Evolutionary conservation across 1,140 invertebrate species (phyloP).

Genomic region (Tetramorium simillimum): DNA sequence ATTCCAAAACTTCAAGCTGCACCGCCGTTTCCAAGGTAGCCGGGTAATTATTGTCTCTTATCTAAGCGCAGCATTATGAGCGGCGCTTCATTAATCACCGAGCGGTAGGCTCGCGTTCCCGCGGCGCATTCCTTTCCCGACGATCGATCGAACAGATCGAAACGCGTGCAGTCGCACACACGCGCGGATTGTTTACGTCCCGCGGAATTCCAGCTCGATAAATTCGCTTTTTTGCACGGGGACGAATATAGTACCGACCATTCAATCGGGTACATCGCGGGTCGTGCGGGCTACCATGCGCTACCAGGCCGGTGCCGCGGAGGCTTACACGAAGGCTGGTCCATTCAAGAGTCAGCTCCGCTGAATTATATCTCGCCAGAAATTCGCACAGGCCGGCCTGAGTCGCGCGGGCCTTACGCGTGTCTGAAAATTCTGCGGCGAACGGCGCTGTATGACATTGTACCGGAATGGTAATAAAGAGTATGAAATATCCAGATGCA

Average conservation of each 20-base stretch:
- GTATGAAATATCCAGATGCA: too few relatives aligned
- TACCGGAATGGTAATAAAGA: not conserved
- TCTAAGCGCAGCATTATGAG: not conserved
- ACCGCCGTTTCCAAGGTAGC: conserved; percentile 13
- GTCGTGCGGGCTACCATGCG: conserved; percentile 55
- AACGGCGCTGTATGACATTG: not conserved
- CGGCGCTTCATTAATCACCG: conserved; percentile 65
- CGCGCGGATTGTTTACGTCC: conserved; percentile 71
- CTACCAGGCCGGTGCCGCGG: conserved; percentile 25
- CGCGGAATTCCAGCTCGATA: conserved; percentile 73
- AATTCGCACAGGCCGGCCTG: conserved; percentile 64
- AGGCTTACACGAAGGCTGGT: conserved; percentile 70
- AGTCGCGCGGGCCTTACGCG: conserved; percentile 61
- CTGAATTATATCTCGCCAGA: conserved; percentile 76
- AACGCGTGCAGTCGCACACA: conserved; percentile 53
- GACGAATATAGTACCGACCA: conserved; percentile 78
- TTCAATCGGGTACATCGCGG: conserved; percentile 66
- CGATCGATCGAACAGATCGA: conserved; percentile 9
- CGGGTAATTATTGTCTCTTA: conserved; percentile 66
- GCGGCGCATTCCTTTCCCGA: not conserved
- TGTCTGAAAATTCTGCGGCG: not conserved
- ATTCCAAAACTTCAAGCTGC: not conserved
- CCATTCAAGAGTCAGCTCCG: conserved; percentile 78
- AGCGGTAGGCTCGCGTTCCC: conserved; percentile 64
- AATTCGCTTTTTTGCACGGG: conserved; percentile 75